Conservation (phyloP, 2,797 vertebrate species). For the Onychomys leucogaster region DNA sequence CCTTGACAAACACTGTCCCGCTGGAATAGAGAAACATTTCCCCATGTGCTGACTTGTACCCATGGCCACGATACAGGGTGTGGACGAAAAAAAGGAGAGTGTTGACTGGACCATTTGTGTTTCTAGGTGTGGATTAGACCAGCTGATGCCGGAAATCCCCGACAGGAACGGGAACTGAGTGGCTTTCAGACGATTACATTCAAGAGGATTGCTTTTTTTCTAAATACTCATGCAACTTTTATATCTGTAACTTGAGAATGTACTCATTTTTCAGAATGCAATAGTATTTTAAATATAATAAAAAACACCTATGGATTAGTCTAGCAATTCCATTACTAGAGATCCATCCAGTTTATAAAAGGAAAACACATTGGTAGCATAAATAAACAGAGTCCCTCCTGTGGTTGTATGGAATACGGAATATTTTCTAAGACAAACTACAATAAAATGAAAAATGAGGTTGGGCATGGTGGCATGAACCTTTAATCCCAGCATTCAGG, state of each 20-base stretch:
- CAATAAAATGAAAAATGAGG: not conserved
- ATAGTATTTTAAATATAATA: not conserved
- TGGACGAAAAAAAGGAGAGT: not conserved
- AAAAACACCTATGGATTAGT: not conserved
- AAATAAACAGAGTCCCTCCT: not conserved
- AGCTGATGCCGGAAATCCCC: not conserved
- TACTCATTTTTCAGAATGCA: constrained; percentile 19
- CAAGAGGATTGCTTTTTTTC: constrained; percentile 17
- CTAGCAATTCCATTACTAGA: not conserved
- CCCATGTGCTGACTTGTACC: not conserved
- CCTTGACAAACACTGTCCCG: not conserved
- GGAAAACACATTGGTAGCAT: not conserved
- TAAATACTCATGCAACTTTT: constrained; percentile 9
- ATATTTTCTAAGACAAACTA: not conserved
- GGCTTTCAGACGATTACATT: not conserved
- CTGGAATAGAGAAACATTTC: not conserved
- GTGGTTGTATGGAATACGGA: not conserved
- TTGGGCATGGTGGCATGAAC: not conserved
- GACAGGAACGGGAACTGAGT: not conserved
- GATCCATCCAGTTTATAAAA: constrained; percentile 20
- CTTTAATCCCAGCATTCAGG: not conserved
- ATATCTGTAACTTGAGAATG: not conserved
- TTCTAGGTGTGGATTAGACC: not conserved
- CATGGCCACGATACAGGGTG: too few species aligned
- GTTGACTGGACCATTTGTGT: not conserved